A percentile compares a stretch with the other conserved stretches of the same genome.
These are phyloP conservation scores for Nebria brevicollis DNA, from an alignment of 2,888 invertebrate genomes.

Conservation along the genomic window DNA sequence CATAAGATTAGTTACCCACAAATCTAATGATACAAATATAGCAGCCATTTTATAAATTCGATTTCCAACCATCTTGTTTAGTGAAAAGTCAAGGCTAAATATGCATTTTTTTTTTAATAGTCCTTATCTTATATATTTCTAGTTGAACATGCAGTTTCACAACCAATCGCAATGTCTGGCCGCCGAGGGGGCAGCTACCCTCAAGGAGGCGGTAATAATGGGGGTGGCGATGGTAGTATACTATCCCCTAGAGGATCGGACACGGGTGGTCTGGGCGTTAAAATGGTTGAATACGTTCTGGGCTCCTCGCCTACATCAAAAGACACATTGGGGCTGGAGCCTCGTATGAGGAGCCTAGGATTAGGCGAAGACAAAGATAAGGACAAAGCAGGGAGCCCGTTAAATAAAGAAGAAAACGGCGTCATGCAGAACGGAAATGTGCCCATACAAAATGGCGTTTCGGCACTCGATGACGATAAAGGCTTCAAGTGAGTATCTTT, in stretches of 20 bases:
- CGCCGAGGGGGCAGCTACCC: conserved; percentile 66
- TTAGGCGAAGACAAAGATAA: conserved; percentile 70
- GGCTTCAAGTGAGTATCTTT: conserved; percentile 82
- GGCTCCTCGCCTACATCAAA: conserved; percentile 89
- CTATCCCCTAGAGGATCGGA: conserved; percentile 81
- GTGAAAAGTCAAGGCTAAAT: no score
- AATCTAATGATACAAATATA: no score
- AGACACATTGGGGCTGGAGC: conserved; percentile 71
- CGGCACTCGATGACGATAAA: conserved; percentile 86
- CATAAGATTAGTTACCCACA: no score
- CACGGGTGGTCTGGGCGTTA: conserved; percentile 92
- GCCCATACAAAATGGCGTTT: conserved; percentile 66
- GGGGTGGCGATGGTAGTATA: conserved; percentile 67
- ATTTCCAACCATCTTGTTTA: no score
- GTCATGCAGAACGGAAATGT: conserved; percentile 70
- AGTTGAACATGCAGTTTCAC: conserved; percentile 74
- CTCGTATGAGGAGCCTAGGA: conserved; percentile 72
- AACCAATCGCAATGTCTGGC: conserved; percentile 81
- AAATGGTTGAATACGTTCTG: conserved; percentile 98
- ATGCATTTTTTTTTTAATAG: neutral
- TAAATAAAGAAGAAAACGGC: conserved; percentile 65
- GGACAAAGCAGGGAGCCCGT: conserved; percentile 68
- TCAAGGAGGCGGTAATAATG: conserved; percentile 69
- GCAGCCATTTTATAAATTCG: no score
- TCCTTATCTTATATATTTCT: conserved; percentile 51